A percentile compares a stretch with the other conserved stretches of the same genome.
Conservation (phyloP, 2,888 invertebrate species). For the Tipula confusa region DNA sequence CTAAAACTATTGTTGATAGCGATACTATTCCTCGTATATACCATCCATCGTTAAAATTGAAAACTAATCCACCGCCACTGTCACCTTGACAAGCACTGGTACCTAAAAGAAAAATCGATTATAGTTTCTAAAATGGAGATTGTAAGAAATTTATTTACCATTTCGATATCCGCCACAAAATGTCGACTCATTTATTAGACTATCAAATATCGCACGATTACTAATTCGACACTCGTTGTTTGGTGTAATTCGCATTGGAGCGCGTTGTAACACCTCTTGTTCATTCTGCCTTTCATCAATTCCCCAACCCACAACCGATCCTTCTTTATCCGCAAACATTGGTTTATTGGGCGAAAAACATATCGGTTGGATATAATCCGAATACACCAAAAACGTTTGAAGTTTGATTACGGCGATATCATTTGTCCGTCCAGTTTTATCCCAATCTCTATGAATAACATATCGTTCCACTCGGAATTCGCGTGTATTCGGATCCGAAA, state of each 20-base stretch:
- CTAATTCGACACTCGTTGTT: slow-evolving; percentile 41
- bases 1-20: slow-evolving; percentile 29
- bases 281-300: slow-evolving; percentile 8
- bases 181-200: slow-evolving; percentile 32
- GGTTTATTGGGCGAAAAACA: slow-evolving; percentile 38
- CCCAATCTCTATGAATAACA: slow-evolving; percentile 32
- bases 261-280: background rate
- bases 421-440: slow-evolving; percentile 35
- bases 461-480: slow-evolving; percentile 39
- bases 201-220: slow-evolving; percentile 35
- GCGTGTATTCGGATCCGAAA: slow-evolving; percentile 43
- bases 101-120: too few relatives aligned
- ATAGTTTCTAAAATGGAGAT: too few relatives aligned
- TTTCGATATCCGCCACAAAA: slow-evolving; percentile 37
- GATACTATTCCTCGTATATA: slow-evolving; percentile 37
- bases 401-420: slow-evolving; percentile 47
- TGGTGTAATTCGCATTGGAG: slow-evolving; percentile 42
- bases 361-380: slow-evolving; percentile 45
- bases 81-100: slow-evolving; percentile 54
- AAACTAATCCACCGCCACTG: slow-evolving; percentile 52
- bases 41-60: slow-evolving; percentile 37
- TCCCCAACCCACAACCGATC: slow-evolving; percentile 45
- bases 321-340: background rate
- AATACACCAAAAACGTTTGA: slow-evolving; percentile 41
- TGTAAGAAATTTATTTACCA: too few relatives aligned